Conservation (phyloP, 2,797 vertebrate species). For the Semotilus atromaculatus region DNA sequence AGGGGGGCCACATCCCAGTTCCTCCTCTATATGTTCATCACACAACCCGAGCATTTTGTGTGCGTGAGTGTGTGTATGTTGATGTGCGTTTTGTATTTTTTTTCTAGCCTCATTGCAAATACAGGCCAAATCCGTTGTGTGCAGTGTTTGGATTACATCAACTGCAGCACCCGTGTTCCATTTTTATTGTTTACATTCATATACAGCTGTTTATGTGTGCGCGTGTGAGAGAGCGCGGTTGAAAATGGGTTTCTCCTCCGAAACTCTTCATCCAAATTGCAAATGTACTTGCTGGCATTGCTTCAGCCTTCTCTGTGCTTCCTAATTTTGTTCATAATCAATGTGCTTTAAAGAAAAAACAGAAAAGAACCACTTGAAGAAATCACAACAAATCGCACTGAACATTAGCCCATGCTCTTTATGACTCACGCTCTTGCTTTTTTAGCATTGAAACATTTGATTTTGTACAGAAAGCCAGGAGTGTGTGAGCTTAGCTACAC, state of each 20-base stretch:
- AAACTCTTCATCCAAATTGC: background rate
- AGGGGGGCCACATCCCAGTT: constrained; percentile 56
- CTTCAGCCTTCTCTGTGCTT: constrained; percentile 30
- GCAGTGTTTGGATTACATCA: constrained; percentile 1
- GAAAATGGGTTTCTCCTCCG: constrained; percentile 8
- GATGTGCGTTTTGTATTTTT: background rate
- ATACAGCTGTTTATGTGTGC: constrained; percentile 40
- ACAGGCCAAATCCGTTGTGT: constrained; percentile 9
- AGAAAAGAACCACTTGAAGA: background rate
- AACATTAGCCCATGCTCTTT: background rate
- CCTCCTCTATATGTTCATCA: constrained; percentile 1
- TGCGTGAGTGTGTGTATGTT: constrained; percentile 12
- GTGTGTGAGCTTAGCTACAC: constrained; percentile 4
- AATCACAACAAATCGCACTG: background rate
- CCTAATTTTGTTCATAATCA: constrained; percentile 4
- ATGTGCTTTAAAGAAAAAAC: constrained; percentile 18
- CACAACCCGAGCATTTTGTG: background rate
- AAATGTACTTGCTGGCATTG: background rate
- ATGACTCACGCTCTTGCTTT: background rate
- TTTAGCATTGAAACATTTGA: background rate
- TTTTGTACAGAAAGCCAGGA: constrained; percentile 3
- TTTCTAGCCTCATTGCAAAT: background rate
- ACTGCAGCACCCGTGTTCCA: constrained; percentile 62
- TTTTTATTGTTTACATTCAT: constrained; percentile 70
- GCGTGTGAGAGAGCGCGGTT: constrained; percentile 7